Base-by-base conservation (phyloP, 64 coral and sea anemone species). In the Platygyra sinensis region DNA sequence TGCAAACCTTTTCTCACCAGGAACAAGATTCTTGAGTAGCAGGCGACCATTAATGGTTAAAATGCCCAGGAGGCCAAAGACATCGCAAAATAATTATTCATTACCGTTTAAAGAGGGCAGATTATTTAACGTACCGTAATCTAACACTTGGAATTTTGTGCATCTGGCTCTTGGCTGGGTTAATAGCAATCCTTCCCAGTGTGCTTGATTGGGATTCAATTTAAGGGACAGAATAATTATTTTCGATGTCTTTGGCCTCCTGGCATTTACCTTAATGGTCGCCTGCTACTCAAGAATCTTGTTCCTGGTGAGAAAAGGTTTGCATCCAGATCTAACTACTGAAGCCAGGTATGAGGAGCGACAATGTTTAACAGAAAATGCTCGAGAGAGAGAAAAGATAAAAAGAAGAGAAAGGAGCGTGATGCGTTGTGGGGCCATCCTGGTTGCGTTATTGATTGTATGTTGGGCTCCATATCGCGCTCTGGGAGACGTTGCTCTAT, bases 381-480 rank as follows among this genome's bases (percentile, higher is more conserved):
- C 67, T 18, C 49, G 86, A 1, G 19, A 42, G 0, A 72, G 63
- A 2, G 33, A 92, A 71, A 77, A 78, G 60, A 82, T 95, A 12
- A 83, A 86, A 32, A 69, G 78, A 9, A 80, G 73, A 64, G 94
- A 95, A 22, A 89, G 65, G 1, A 75, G 88, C 75, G 86, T 95
- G 20, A 84, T 89, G 18, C 82, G 71, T 28, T 63, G 89, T 8
- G 88, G 88, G 8, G 91, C 92, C 59, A 50, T 84, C 5, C 73
- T 91, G 54, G 77, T 95, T 71, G 89, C 71, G 13, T 78, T 95
- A 36, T 77, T 95, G 52, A 63, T 65, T 11, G 18, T 92, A 9
- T 92, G 89, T 69, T 95, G 94, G 94, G n/a, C 76, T 29, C 90
- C 90, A 52, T 4, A 24, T 24, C 67, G 61, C 63, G 59, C 86